Conservation (phyloP, 2,113 vertebrate species). For the Tautogolabrus adspersus region DNA sequence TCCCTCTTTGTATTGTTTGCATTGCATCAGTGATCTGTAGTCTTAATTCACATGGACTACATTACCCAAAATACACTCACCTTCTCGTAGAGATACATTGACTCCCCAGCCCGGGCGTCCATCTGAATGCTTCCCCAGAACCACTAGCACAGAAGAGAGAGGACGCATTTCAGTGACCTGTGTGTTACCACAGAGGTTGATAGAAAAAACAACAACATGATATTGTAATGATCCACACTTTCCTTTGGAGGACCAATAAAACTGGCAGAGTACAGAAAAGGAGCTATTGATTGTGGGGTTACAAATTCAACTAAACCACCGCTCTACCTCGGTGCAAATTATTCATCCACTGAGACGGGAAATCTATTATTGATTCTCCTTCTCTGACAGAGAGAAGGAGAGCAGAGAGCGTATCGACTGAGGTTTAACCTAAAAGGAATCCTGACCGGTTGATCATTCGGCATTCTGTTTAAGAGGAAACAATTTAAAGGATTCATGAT, state of each 20-base stretch:
- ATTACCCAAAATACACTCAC: constrained; percentile 70
- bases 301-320: constrained; percentile 28
- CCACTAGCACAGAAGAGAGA: constrained; percentile 85
- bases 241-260: background rate
- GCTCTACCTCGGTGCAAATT: constrained; percentile 29
- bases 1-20: background rate
- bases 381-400: constrained; percentile 14
- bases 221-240: background rate
- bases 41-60: background rate
- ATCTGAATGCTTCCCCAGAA: constrained; percentile 99
- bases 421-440: constrained; percentile 45
- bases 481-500: constrained; percentile 14
- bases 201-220: background rate
- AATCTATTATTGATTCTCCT: constrained; percentile 54
- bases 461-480: constrained; percentile 26
- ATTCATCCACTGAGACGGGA: constrained; percentile 37
- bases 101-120: constrained; percentile 97
- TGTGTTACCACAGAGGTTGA: constrained; percentile 4
- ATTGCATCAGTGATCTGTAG: background rate
- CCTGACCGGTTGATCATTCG: constrained; percentile 39
- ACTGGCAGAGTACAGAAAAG: constrained; percentile 20
- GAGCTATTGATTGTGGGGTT: constrained; percentile 30
- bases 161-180: background rate
- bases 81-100: constrained; percentile 98
- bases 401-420: constrained; percentile 19